These are phyloP conservation scores for Cosmopolites sordidus DNA, from an alignment of 2,888 invertebrate genomes.

Conservation along the genomic window DNA sequence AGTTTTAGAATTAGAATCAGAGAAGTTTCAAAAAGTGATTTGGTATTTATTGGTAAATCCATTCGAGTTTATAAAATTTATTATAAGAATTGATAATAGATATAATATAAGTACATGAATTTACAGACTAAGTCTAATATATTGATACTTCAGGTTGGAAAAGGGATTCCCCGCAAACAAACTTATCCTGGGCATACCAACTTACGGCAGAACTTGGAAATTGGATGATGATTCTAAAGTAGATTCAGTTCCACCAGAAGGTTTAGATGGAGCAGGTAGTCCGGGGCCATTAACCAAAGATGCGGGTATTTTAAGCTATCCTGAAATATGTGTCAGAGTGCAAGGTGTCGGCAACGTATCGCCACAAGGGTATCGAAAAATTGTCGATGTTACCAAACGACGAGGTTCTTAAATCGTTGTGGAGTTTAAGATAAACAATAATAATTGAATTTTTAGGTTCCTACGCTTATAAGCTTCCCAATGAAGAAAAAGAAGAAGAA, in stretches of 20 bases:
- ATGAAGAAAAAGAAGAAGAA: slow-evolving; percentile 55
- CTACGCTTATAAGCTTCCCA: slow-evolving; percentile 70
- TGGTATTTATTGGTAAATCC: no score
- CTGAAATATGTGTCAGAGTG: slow-evolving; percentile 70
- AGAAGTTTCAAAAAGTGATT: no score
- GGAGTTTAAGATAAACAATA: no score
- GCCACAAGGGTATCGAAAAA: slow-evolving; percentile 64
- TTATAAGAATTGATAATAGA: no score
- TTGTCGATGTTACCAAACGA: slow-evolving; percentile 72
- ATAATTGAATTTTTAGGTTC: slow-evolving; percentile 52
- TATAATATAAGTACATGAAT: no score
- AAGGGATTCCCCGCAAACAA: slow-evolving; percentile 62
- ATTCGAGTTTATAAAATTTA: no score
- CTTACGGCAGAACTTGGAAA: slow-evolving; percentile 72
- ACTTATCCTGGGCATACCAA: slow-evolving; percentile 64
- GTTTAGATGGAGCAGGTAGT: slow-evolving; percentile 63
- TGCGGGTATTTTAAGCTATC: slow-evolving; percentile 68
- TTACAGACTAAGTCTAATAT: no score
- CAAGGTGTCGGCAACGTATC: slow-evolving; percentile 47
- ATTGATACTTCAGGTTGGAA: slow-evolving; percentile 55
- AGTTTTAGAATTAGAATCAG: no score
- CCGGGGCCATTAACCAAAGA: slow-evolving; percentile 66
- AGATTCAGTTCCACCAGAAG: slow-evolving; percentile 68
- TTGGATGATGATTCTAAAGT: slow-evolving; percentile 66
- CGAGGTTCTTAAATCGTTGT: slow-evolving; percentile 51